A percentile compares a stretch with the other conserved stretches of the same genome.
Evolutionary conservation across 2,797 vertebrate genomes (phyloP).

Genomic region (Nyctibius grandis): DNA sequence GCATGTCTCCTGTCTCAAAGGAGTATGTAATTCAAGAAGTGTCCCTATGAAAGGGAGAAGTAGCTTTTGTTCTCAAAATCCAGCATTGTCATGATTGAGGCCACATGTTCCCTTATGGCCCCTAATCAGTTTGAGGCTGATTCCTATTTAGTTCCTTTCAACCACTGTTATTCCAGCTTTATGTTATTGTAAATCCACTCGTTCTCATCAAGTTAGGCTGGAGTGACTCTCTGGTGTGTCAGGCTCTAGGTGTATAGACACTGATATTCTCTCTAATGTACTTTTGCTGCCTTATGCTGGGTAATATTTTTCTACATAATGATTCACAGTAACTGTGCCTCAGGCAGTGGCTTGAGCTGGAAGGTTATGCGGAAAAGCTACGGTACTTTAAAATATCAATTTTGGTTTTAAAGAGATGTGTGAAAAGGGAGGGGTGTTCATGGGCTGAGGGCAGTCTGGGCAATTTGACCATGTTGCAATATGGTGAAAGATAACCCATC

Average conservation of each 20-base stretch:
- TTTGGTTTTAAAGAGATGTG: background rate
- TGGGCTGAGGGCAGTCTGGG: background rate
- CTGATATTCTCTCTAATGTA: background rate
- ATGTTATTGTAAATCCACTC: conserved; percentile 18
- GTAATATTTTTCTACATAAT: conserved; percentile 16
- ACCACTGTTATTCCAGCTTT: conserved; percentile 49
- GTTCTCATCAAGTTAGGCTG: background rate
- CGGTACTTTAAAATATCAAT: background rate
- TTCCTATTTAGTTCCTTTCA: conserved; percentile 48
- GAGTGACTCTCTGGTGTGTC: background rate
- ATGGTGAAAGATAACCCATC: background rate
- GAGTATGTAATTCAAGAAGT: conserved; percentile 49
- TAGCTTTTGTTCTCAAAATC: conserved; percentile 38
- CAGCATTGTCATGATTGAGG: background rate
- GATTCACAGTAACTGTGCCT: background rate
- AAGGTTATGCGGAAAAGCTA: background rate
- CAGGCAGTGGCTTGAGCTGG: background rate
- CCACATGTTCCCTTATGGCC: conserved; percentile 37
- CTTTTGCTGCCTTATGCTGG: background rate
- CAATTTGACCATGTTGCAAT: background rate
- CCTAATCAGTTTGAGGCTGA: conserved; percentile 34
- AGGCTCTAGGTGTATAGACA: background rate
- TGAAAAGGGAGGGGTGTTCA: background rate
- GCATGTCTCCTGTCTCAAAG: background rate
- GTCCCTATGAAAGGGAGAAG: conserved; percentile 37